phyloP scores from a whole-genome alignment of 2,797 vertebrate species.

The Sebastes dallii region DNA sequence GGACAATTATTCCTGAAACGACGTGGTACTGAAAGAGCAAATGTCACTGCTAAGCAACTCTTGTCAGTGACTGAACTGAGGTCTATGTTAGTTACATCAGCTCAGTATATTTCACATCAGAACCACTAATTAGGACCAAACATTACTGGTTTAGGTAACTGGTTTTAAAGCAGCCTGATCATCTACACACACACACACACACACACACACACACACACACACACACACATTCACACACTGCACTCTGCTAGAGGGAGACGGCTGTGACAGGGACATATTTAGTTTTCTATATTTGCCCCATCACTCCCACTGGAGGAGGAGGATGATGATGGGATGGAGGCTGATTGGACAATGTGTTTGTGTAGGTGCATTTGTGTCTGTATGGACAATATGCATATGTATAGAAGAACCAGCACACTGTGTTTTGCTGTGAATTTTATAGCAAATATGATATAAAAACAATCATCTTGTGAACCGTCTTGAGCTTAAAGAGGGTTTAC shows the following conservation, averaged over 20 bases:
- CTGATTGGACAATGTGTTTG: conserved; percentile 1
- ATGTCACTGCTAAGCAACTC: background rate
- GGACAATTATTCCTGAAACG: background rate
- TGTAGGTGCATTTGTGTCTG: conserved; percentile 12
- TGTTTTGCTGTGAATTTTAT: background rate
- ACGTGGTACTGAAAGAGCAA: conserved; percentile 3
- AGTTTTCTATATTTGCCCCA: conserved; percentile 40
- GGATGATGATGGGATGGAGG: conserved; percentile 3
- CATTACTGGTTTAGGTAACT: background rate
- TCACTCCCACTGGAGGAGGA: conserved; percentile 25
- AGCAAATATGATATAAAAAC: background rate
- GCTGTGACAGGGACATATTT: conserved; percentile 46
- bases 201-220: background rate
- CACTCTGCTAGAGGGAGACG: conserved; percentile 7
- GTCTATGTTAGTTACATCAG: background rate
- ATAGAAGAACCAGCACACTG: background rate
- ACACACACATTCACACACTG: background rate
- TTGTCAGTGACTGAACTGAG: background rate
- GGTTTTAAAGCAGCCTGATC: background rate
- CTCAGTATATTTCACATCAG: background rate
- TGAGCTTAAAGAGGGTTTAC: background rate
- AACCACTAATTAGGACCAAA: background rate
- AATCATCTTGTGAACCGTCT: background rate
- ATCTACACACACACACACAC: background rate
- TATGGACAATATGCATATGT: background rate